Base-by-base conservation (phyloP, 37 sponge, comb jelly and placozoan species). In the Dysidea cf. avara region DNA sequence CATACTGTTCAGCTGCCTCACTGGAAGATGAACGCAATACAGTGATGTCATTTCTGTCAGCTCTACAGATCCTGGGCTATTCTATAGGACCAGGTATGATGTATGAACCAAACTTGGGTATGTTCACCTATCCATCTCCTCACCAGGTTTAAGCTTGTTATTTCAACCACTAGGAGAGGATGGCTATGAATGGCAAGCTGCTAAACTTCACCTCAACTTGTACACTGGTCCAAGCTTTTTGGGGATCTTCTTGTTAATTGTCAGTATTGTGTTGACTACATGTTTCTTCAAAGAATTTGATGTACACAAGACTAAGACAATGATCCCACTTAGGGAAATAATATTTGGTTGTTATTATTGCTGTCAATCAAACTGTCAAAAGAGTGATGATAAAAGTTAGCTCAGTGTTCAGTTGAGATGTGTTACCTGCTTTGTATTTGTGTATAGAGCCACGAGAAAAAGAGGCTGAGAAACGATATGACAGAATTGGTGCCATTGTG, bases 171-270 rank as follows among this genome's bases (percentile, higher is more conserved):
- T 94, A 16, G 85, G 78, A 2, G 29, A 39, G 32, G 38, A 37
- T 0, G 91, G 87, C 2, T 18, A 56, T 16, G 4, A 34, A 17
- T 70, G 69, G 34, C 11, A 22, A 28, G 81, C 81, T 29, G 86
- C 90, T 53, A 72, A 71, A 28, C 46, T 43, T 43, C 46, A 43
- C 46, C 9, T 43, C 46, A 81, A 75, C 66, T 40, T 87, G 53
- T 90, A 86, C 81, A 94, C 95, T 30, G 91, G 87, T 1, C 95
- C 95, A 1, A 84, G 81, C 43, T 94, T 77, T 60, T 70, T 94
- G 37, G 67, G 84, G 31, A 84, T 74, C 3, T 30, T 86, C 11
- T 60, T 94, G 30, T 81, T 79, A 12, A 29, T 94, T 22, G 30
- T 90, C 75, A 94, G 90, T 53, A n/a, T 90, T 4, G 14, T 90